Evolutionary conservation across 2,113 vertebrate genomes (phyloP).

Genomic region (Scalopus aquaticus): DNA sequence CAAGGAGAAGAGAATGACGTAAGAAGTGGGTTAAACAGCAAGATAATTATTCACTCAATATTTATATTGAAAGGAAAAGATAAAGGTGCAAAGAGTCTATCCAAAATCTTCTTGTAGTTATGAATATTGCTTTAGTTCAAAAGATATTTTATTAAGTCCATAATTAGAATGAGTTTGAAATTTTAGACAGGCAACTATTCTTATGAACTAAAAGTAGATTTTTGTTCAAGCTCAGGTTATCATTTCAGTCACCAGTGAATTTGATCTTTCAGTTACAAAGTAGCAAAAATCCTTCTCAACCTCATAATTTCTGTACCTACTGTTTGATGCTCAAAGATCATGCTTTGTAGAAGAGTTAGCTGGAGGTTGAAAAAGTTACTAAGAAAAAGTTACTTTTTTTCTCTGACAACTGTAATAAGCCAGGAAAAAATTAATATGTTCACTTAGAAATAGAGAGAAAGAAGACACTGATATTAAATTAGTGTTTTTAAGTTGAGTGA

Average conservation of each 20-base stretch:
- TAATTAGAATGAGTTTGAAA: constrained; percentile 70
- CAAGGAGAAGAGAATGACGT: neutral
- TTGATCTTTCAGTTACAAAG: constrained; percentile 56
- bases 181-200: constrained; percentile 53
- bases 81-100: neutral
- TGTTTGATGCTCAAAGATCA: constrained; percentile 59
- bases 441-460: constrained; percentile 34
- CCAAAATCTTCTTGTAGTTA: constrained; percentile 59
- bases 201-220: constrained; percentile 40
- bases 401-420: neutral
- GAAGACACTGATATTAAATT: constrained; percentile 58
- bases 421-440: constrained; percentile 64
- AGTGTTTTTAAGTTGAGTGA: constrained; percentile 45
- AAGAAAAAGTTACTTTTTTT: neutral
- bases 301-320: constrained; percentile 13
- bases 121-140: constrained; percentile 74
- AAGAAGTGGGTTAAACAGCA: neutral
- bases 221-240: constrained; percentile 64
- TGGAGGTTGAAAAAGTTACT: constrained; percentile 33
- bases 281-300: neutral
- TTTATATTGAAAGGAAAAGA: neutral
- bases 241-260: constrained; percentile 49
- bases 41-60: neutral
- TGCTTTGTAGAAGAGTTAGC: constrained; percentile 35
- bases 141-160: constrained; percentile 71